Base-by-base conservation (phyloP, 2,888 invertebrate genomes). In the Flexamia atlantica region DNA sequence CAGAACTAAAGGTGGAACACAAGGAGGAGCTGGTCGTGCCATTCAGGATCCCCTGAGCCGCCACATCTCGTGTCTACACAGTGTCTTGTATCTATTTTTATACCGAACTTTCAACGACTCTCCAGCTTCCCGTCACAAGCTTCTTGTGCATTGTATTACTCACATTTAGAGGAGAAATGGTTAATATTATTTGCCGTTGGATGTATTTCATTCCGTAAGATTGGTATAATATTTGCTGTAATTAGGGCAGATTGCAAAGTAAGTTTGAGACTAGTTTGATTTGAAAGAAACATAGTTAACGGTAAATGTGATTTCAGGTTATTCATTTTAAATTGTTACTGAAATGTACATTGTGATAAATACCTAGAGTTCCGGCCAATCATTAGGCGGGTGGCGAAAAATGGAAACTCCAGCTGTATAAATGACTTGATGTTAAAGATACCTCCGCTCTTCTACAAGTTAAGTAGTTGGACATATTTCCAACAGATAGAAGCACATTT, bases 21-120 rank as follows among this genome's bases (percentile, higher is more conserved):
- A 96, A 95, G 89, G 97, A 97, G 90, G 97, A 97, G 88, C 91
- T 97, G 88, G 97, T 97, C 85, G 97, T 97, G 82, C 96, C 97
- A 12, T 97, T 97, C 92, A 92, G 94, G 89, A 95, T 96, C 86
- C 94, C 95, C 86, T 95, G 93, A 92, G 36, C 17, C 20, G 14
- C 57, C 7, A 9, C 17, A 12, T 17, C 28, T 17, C 2, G 10
- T 20, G n/a, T 70, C 20, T 9, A 70, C 25, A 82, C 30, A 82
- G 42, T 60, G 30, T 64, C 42, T 57, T 81, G 28, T 40, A 64
- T 81, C 42, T 64, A 46, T 81, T 64, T 57, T 81, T 81, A 30
- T 81, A 53, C 50, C 42, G 25, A 25, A 74, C 36, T 74, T 64
- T 28, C 64, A 40, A 5, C 9, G 70, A 30, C 23, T 70, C 23